Conservation (phyloP, 2,888 invertebrate genomes). For the Oegoconia quadripuncta region DNA sequence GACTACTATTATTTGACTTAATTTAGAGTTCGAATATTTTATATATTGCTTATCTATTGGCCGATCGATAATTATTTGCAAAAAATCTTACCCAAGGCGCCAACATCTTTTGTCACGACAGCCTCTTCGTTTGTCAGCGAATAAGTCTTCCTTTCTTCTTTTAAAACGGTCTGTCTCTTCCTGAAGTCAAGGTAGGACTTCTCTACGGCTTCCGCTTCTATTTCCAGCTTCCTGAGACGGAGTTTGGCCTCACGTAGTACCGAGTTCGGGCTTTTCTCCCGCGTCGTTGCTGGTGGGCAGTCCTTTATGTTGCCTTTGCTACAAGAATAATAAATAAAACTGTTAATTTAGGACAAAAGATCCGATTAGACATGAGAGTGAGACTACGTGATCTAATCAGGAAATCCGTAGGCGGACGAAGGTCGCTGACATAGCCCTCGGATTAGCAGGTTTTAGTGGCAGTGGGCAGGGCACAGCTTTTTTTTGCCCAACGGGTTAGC, state of each 20-base stretch:
- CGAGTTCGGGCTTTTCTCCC: constrained; percentile 60
- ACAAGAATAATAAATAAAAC: constrained; percentile 4
- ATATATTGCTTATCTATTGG: too few species aligned
- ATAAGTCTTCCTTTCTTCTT: constrained; percentile 17
- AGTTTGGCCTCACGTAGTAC: constrained; percentile 74
- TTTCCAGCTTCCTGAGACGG: constrained; percentile 74
- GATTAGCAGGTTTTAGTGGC: too few species aligned
- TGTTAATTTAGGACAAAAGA: too few species aligned
- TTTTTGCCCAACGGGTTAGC: too few species aligned
- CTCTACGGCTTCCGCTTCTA: constrained; percentile 80
- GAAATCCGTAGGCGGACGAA: too few species aligned
- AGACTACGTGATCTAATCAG: too few species aligned
- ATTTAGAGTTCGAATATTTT: too few species aligned
- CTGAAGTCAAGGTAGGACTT: constrained; percentile 67
- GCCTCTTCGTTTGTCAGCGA: background rate
- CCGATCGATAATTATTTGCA: background rate
- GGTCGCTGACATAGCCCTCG: too few species aligned
- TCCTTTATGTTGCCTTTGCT: constrained; percentile 30
- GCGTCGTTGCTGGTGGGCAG: constrained; percentile 6
- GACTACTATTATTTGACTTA: too few species aligned
- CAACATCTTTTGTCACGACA: constrained; percentile 2
- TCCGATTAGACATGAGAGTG: too few species aligned
- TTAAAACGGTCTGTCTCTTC: constrained; percentile 32
- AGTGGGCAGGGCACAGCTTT: too few species aligned
- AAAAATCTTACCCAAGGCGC: constrained; percentile 18